These are phyloP conservation scores for Vanessa atalanta DNA, from an alignment of 1,140 invertebrate genomes.

Conservation along the genomic window DNA sequence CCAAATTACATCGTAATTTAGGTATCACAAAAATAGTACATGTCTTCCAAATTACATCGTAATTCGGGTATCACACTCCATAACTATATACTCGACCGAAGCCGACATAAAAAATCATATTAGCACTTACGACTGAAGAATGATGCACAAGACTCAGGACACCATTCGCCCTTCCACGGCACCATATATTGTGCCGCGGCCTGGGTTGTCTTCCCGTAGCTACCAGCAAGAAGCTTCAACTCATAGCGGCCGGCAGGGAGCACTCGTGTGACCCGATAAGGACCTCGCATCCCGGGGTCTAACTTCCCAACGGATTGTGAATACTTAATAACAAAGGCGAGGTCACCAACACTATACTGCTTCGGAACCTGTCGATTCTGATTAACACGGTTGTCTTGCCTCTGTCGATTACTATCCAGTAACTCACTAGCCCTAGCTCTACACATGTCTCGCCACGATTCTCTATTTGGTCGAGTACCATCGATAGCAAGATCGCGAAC, in stretches of 20 bases:
- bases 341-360: neutral
- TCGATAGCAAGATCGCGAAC: conserved; percentile 31
- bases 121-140: conserved; percentile 26
- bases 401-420: too few species aligned
- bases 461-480: conserved; percentile 19
- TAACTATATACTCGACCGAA: too few species aligned
- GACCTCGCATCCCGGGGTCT: conserved; percentile 22
- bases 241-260: conserved; percentile 13
- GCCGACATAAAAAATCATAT: neutral
- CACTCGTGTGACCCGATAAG: conserved; percentile 9
- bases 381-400: neutral
- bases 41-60: too few species aligned
- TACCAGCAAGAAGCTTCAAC: conserved; percentile 13
- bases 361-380: conserved; percentile 11
- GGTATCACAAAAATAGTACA: too few species aligned
- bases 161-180: conserved; percentile 21
- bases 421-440: too few species aligned
- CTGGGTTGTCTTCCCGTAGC: conserved; percentile 25
- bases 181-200: conserved; percentile 28
- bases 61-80: too few species aligned
- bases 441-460: neutral
- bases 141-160: conserved; percentile 20
- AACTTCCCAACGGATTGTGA: conserved; percentile 21
- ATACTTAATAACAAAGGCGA: conserved; percentile 16
- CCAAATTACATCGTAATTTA: too few species aligned